These are phyloP conservation scores for Apamea anceps DNA, from an alignment of 2,888 invertebrate genomes.

Conservation along the genomic window DNA sequence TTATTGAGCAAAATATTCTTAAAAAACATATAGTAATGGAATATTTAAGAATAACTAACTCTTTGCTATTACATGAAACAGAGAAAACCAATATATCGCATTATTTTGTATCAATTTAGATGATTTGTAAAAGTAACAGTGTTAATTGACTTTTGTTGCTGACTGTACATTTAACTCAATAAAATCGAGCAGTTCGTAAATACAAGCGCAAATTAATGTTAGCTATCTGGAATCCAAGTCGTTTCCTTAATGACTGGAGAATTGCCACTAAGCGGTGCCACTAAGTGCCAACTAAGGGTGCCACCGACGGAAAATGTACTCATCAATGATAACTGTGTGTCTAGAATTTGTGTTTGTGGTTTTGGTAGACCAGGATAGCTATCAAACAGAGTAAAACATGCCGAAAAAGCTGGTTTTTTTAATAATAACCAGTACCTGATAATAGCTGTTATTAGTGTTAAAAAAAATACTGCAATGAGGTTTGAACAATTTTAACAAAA, in stretches of 20 bases:
- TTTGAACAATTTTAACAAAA: neutral
- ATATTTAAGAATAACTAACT: too few relatives aligned
- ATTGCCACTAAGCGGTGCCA: constrained; percentile 58
- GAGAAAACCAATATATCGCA: too few relatives aligned
- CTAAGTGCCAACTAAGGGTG: constrained; percentile 52
- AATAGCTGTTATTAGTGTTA: neutral
- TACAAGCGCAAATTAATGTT: constrained; percentile 47
- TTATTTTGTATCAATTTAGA: too few relatives aligned
- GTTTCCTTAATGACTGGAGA: constrained; percentile 63
- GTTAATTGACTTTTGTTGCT: too few relatives aligned
- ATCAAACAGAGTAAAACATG: neutral
- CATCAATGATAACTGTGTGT: constrained; percentile 32
- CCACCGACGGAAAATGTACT: constrained; percentile 43
- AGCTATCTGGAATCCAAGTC: constrained; percentile 54
- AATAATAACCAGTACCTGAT: too few relatives aligned
- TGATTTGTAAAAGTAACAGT: too few relatives aligned
- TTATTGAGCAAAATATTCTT: too few relatives aligned
- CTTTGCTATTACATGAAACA: too few relatives aligned
- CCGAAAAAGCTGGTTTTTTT: neutral
- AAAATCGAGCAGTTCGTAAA: constrained; percentile 41
- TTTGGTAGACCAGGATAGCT: neutral
- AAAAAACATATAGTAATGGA: too few relatives aligned
- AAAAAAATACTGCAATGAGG: neutral
- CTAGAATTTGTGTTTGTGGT: constrained; percentile 16
- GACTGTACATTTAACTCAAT: constrained; percentile 19